Percentiles rank a stretch among this genome's conserved stretches.
These are phyloP conservation scores for Lydus trimaculatus DNA, from an alignment of 2,888 invertebrate species.

Conservation along the genomic window DNA sequence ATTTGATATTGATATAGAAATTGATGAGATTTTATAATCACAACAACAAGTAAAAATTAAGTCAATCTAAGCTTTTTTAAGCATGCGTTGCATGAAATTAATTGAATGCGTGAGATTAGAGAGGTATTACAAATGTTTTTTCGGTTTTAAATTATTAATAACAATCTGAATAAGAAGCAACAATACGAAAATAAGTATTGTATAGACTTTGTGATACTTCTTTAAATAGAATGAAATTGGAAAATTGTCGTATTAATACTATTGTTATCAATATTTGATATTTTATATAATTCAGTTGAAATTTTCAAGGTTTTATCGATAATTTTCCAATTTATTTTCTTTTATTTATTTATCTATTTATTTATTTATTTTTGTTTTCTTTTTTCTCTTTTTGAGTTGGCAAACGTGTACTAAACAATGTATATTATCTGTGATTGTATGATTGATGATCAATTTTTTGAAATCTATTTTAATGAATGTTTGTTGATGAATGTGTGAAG, in stretches of 20 bases:
- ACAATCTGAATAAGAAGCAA: neutral
- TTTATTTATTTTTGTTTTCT: no score
- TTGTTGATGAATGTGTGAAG: conserved; percentile 28
- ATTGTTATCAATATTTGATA: neutral
- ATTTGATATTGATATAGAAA: no score
- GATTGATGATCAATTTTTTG: conserved; percentile 32
- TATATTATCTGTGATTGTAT: conserved; percentile 34
- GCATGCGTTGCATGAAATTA: conserved; percentile 52
- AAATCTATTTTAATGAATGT: conserved; percentile 39
- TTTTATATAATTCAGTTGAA: neutral
- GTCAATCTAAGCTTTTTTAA: conserved; percentile 43
- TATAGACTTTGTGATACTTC: conserved; percentile 36
- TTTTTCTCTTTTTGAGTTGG: conserved; percentile 37
- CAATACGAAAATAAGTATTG: neutral
- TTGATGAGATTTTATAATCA: conserved; percentile 23
- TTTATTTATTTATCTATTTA: neutral
- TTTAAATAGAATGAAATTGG: conserved; percentile 40
- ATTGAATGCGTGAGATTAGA: conserved; percentile 45
- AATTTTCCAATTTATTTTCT: conserved; percentile 42
- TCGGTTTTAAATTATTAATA: neutral
- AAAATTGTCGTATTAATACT: conserved; percentile 32
- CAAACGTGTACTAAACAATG: conserved; percentile 55
- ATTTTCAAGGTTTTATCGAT: conserved; percentile 8
- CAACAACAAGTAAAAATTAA: conserved; percentile 46
- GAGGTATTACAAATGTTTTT: conserved; percentile 37